Conservation (phyloP, 2,797 vertebrate species). For the Picus viridis region DNA sequence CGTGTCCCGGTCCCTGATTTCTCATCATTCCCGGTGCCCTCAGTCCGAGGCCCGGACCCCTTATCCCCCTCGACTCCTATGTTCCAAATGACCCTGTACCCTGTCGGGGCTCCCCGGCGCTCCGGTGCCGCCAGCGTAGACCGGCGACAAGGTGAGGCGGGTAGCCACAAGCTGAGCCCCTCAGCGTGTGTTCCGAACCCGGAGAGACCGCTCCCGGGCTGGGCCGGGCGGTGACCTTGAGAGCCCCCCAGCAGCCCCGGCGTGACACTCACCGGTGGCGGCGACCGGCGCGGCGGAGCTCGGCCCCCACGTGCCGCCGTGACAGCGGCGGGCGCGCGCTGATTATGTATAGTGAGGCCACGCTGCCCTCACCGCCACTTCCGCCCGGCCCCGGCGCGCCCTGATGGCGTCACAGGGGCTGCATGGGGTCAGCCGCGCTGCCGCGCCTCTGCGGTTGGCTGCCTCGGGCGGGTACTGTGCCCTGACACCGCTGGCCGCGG, state of each 20-base stretch:
- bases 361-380: background rate
- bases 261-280: constrained; percentile 1
- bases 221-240: background rate
- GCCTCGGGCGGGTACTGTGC: background rate
- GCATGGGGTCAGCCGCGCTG: no score
- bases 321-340: background rate
- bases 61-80: background rate
- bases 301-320: background rate
- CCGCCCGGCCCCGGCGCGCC: background rate
- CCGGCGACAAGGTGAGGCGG: background rate
- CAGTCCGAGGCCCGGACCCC: no score
- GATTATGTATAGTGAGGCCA: background rate
- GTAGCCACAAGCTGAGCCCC: background rate
- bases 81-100: no score
- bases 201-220: background rate
- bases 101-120: background rate
- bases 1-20: no score
- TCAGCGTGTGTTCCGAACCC: background rate
- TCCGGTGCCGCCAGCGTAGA: background rate
- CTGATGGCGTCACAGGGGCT: background rate
- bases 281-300: background rate
- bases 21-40: background rate
- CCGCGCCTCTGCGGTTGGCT: background rate
- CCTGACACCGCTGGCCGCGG: background rate
- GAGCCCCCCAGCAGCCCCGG: background rate